Evolutionary conservation across 2,888 invertebrate genomes (phyloP).

Genomic region (Athetis lepigone): DNA sequence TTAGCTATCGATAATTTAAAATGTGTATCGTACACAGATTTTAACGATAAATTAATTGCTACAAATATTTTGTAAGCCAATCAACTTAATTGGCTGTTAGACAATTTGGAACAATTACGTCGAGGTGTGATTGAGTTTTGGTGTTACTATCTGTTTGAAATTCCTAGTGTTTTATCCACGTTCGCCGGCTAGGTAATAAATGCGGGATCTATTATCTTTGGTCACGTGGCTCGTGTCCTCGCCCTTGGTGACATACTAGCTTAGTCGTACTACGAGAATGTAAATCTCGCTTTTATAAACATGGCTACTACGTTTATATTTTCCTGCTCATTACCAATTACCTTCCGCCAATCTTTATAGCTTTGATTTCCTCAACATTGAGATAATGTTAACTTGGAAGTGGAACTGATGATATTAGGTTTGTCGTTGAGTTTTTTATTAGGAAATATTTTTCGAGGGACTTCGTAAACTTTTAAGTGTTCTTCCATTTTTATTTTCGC

Average conservation of each 20-base stretch:
- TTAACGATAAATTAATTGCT: conserved; percentile 43
- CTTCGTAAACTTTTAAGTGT: not conserved
- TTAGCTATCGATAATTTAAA: conserved; percentile 42
- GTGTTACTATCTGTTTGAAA: conserved; percentile 8
- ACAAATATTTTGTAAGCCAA: conserved; percentile 40
- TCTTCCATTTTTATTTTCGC: conserved; percentile 3
- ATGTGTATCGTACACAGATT: conserved; percentile 32
- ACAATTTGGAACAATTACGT: conserved; percentile 4
- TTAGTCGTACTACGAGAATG: conserved; percentile 70
- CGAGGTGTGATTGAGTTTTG: not conserved
- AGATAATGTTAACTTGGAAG: conserved; percentile 2
- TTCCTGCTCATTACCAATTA: conserved; percentile 56
- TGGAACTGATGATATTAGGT: no score
- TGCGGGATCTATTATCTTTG: conserved; percentile 55
- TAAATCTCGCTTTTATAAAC: conserved; percentile 69
- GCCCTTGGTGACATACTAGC: conserved; percentile 74
- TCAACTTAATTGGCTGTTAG: conserved; percentile 23
- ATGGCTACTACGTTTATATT: conserved; percentile 52
- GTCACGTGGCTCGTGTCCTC: conserved; percentile 68
- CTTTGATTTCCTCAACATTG: conserved; percentile 32
- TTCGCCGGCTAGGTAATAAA: conserved; percentile 43
- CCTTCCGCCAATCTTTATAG: conserved; percentile 47
- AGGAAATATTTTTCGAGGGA: not conserved
- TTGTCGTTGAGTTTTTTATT: not conserved
- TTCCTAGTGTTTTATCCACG: conserved; percentile 23